These are phyloP conservation scores for Netelia inedita DNA, from an alignment of 2,888 invertebrate genomes.

Conservation along the genomic window DNA sequence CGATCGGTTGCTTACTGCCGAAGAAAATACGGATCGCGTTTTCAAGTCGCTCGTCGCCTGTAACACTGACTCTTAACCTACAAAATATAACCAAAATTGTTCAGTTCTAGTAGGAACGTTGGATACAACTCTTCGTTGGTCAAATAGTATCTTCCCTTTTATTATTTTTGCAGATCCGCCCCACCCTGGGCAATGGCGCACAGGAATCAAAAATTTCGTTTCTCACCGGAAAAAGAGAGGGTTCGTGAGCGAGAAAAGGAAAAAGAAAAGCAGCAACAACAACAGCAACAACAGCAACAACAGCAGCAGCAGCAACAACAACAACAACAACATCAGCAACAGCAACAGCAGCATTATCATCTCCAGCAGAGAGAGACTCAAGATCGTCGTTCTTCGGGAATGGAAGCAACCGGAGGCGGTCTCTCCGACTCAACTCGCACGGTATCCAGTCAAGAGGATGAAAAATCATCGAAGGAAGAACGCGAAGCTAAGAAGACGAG, in stretches of 20 bases:
- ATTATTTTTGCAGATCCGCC: slow-evolving; percentile 84
- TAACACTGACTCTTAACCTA: too few species aligned
- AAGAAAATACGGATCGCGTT: too few species aligned
- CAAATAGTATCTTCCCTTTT: neutral
- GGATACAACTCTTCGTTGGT: neutral
- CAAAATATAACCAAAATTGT: too few species aligned
- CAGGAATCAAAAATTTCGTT: slow-evolving; percentile 83
- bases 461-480: slow-evolving; percentile 86
- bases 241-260: slow-evolving; percentile 78
- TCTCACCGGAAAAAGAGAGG: slow-evolving; percentile 84
- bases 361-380: slow-evolving; percentile 62
- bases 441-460: slow-evolving; percentile 87
- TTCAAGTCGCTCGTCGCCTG: too few species aligned
- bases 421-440: slow-evolving; percentile 87
- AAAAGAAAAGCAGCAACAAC: slow-evolving; percentile 81
- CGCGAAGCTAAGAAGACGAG: slow-evolving; percentile 89
- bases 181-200: slow-evolving; percentile 86
- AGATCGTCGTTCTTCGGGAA: slow-evolving; percentile 68
- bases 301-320: slow-evolving; percentile 78
- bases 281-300: slow-evolving; percentile 71
- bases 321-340: slow-evolving; percentile 76
- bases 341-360: slow-evolving; percentile 73
- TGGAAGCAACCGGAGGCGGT: slow-evolving; percentile 77
- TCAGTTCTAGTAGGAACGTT: too few species aligned
- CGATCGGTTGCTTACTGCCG: too few species aligned